Conservation (phyloP, 2,888 invertebrate species). For the Ferdinandea cuprea region DNA sequence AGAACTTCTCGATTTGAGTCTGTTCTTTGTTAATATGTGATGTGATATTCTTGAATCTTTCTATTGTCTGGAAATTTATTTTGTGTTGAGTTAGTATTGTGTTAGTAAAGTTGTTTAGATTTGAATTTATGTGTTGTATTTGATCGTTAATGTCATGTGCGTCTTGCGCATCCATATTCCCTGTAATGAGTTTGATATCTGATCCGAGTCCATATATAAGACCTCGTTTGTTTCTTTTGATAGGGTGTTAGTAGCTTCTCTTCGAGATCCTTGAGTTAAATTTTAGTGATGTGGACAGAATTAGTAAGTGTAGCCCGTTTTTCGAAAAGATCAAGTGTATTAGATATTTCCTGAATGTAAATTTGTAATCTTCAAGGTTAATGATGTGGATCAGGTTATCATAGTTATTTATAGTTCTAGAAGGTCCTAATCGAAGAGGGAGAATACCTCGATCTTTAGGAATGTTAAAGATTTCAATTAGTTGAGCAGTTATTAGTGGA, state of each 20-base stretch:
- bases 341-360: no score
- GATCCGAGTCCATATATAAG: not conserved
- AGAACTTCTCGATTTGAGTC: no score
- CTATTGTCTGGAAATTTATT: constrained; percentile 36
- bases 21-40: constrained; percentile 14
- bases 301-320: not conserved
- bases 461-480: no score
- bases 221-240: not conserved
- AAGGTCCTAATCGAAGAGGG: no score
- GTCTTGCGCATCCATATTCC: constrained; percentile 21
- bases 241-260: no score
- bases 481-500: no score
- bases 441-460: no score
- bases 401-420: no score
- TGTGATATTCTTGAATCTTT: constrained; percentile 55
- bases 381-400: no score
- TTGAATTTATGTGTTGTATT: not conserved
- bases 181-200: constrained; percentile 13
- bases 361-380: not conserved
- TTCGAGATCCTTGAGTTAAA: no score
- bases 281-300: not conserved
- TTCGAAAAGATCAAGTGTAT: not conserved
- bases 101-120: no score
- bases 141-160: constrained; percentile 1
- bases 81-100: not conserved